A percentile compares a stretch with the other conserved stretches of the same genome.
Conservation (phyloP, 2,113 vertebrate species). For the Maccullochella peelii region DNA sequence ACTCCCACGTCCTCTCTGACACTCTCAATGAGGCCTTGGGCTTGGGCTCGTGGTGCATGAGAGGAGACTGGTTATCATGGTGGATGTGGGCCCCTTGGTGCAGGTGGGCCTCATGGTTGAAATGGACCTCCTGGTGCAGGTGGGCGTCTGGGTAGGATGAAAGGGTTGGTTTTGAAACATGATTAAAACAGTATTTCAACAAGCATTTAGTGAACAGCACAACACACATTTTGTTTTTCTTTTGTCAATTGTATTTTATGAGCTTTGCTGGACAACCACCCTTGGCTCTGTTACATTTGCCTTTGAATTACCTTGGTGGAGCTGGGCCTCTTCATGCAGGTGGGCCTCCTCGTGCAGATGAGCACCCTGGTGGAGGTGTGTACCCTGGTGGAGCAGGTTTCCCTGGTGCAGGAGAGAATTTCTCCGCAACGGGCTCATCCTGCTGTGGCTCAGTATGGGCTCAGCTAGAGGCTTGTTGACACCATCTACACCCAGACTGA, state of each 20-base stretch:
- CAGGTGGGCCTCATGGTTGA: conserved; percentile 67
- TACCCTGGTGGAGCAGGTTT: conserved; percentile 62
- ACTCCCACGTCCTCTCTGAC: conserved; percentile 89
- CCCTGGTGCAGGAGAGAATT: conserved; percentile 78
- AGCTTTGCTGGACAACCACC: background rate
- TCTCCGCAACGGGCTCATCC: conserved; percentile 84
- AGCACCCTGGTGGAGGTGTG: conserved; percentile 66
- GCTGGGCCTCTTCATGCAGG: conserved; percentile 69
- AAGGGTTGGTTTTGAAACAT: background rate
- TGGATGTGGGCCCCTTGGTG: conserved; percentile 61
- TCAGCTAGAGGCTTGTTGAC: conserved; percentile 83
- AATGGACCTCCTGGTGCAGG: conserved; percentile 62
- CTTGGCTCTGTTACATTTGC: background rate
- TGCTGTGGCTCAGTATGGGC: conserved; percentile 78
- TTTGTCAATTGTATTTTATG: background rate
- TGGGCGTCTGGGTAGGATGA: conserved; percentile 46
- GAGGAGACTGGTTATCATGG: conserved; percentile 67
- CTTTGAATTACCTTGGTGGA: conserved; percentile 60
- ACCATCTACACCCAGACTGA: conserved; percentile 89
- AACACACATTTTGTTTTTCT: no score
- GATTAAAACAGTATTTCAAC: background rate
- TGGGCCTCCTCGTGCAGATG: conserved; percentile 75
- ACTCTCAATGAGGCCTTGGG: conserved; percentile 80
- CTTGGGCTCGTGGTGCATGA: conserved; percentile 75
- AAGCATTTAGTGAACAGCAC: background rate